Base-by-base conservation (phyloP, 2,113 vertebrate genomes). In the Grus americana region DNA sequence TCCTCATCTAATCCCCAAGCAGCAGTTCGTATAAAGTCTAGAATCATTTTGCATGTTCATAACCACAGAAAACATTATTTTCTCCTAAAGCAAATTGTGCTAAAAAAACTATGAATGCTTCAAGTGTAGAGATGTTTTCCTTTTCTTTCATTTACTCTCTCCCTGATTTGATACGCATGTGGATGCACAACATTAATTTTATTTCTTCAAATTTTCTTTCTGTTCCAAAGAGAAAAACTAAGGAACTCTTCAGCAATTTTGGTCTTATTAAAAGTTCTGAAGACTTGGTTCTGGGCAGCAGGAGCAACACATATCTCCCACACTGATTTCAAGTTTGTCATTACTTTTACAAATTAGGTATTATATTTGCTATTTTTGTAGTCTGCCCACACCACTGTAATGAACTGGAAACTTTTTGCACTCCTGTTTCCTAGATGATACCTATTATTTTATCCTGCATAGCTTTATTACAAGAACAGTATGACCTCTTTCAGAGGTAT, bases 1-100 rank as follows among this genome's bases (percentile, higher is more conserved):
- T 86, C 68, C 93, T 83, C 79, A 81, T 94, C 82, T 97, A 95
- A 95, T 94, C 76, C 82, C 91, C 32, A 8, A 86, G 75, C 59
- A 86, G 79, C 75, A 92, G 58, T 78, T 84, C 57, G 17, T 83
- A 73, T 44, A n/a, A 82, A 88, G 88, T 88, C 82, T 55, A 24
- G 42, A 90, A 62, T 88, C 11, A 78, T 90, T 96, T 93, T 88
- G 65, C 44, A 15, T 72, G 75, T 81, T 95, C 49, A 10, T 72
- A 87, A 89, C 68, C 57, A 87, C 44, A 89, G 57, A 91, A 93
- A 94, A 82, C 34, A 55, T 61, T 87, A 65, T 86, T 92, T 96
- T 75, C 38, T 96, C 66, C 79, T 89, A 61, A 79, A 93, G 58
- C 52, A 81, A 86, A 95, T 42, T 74, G 38, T 81, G 49, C 61